Evolutionary conservation across 2,113 vertebrate species (phyloP), one percentile per base, ranked within the genome.

Genomic region (Apeltes quadracus): DNA sequence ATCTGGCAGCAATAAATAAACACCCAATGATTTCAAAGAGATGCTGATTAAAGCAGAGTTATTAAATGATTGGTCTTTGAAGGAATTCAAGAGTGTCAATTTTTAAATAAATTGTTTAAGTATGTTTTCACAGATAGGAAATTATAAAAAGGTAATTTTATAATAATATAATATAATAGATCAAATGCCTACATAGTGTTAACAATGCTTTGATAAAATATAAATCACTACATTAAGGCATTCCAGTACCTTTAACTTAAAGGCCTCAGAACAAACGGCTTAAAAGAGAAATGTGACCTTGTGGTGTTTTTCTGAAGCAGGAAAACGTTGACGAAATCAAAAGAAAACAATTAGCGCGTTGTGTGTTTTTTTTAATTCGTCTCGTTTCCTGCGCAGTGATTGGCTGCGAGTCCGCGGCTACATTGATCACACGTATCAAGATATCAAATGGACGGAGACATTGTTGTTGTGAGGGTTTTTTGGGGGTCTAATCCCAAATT

Each of bases 401-500:
- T 74, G 23, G 6, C 59, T 73, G 56, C 6, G 13, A 50, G n/a
- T 39, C 32, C 11, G 41, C 18, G 7, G 62, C 67, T 65, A 73
- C 87, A 83, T 74, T 84, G 86, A 90, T 88, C 88, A 84, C 83
- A 87, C 91, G 91, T 87, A 90, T 94, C 89, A 91, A 94, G 90
- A 94, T 92, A 93, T 95, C 93, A 93, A 89, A 89, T 87, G 85
- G 92, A 91, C 84, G 62, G 75, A 67, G 64, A 80, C 81, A 80
- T 90, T 92, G 92, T 90, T 87, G 91, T 75, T 70, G 56, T 72
- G 62, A 77, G 86, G 90, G 90, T 88, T 94, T 94, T 94, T 94
- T 93, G 92, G 69, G 94, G 92, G 1, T 93, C 92, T 96, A 95
- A 96, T 95, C 95, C 95, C 90, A 93, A 93, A 94, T 92, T 94